Evolutionary conservation across 2,888 invertebrate genomes (phyloP), one percentile per base, ranked within the genome.

Genomic region (Leptinotarsa juncta): DNA sequence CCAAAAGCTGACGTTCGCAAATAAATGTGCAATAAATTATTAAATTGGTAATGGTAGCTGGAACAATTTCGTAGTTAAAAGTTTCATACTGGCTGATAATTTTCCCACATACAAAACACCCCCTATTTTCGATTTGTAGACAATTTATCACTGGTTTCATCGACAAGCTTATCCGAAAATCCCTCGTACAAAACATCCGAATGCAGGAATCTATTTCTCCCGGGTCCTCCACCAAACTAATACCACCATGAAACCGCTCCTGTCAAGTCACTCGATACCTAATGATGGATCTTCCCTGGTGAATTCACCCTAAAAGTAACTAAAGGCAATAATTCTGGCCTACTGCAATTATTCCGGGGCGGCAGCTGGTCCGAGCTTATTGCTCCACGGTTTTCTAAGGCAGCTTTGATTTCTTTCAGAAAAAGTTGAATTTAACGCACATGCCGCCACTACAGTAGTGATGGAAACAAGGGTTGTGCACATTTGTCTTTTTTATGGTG

Each of bases 351-450:
- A 84, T 84, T 81, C 81, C 79, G 49, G 69, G 49, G 83, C 80
- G 78, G 80, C 84, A 84, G 84, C 81, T 84, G 84, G 74, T 78
- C 75, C 74, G 75, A 81, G 84, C 83, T 83, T 84, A 84, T 84
- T 83, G 81, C 82, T 80, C 68, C 48, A 57, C 74, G 80, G 67
- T 74, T 81, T 76, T 78, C 74, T 73, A 50, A 53, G 57, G 42
- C 53, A 48, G 65, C 73, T 71, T 70, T 20, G 65, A 57, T 65
- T 67, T 49, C 15, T 78, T 75, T 73, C 66, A 68, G 76, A 75
- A 75, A 74, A 62, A 62, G n/a, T 71, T 72, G 75, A 74, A 77
- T 81, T 80, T 74, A 74, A 73, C 78, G 81, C 82, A 83, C 73
- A 82, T 82, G 82, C 81, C 79, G 81, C 79, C 78, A 18, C 23